Conservation (phyloP, 1,140 invertebrate species). For the Eueides isabella region DNA sequence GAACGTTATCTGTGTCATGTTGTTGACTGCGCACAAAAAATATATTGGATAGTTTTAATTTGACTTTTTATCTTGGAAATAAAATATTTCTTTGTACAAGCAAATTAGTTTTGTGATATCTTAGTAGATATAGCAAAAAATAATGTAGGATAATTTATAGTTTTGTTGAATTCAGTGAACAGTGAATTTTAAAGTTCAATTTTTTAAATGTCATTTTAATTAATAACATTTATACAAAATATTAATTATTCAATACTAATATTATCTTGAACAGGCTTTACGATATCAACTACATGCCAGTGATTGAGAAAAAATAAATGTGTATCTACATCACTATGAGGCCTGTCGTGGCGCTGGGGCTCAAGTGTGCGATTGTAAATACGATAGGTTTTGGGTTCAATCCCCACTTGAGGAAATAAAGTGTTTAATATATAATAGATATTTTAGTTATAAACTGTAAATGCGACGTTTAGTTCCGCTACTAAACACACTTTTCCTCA, state of each 20-base stretch:
- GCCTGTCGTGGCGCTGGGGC: too few species aligned
- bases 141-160: background rate
- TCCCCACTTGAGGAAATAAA: too few species aligned
- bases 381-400: too few species aligned
- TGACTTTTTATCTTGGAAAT: background rate
- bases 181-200: background rate
- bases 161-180: background rate
- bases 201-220: slow-evolving; percentile 1
- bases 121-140: background rate
- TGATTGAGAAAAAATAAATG: background rate
- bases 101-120: background rate
- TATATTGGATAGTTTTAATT: background rate
- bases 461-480: too few species aligned
- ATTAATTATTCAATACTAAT: background rate
- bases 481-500: too few species aligned
- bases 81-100: background rate
- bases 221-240: background rate
- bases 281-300: background rate
- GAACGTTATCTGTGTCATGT: background rate
- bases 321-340: background rate
- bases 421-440: too few species aligned
- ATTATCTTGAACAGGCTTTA: background rate
- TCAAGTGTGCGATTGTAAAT: too few species aligned
- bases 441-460: too few species aligned
- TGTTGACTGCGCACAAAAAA: background rate